phyloP scores from a whole-genome alignment of 1,140 invertebrate genomes.

The Pogonognathellus flavescens region DNA sequence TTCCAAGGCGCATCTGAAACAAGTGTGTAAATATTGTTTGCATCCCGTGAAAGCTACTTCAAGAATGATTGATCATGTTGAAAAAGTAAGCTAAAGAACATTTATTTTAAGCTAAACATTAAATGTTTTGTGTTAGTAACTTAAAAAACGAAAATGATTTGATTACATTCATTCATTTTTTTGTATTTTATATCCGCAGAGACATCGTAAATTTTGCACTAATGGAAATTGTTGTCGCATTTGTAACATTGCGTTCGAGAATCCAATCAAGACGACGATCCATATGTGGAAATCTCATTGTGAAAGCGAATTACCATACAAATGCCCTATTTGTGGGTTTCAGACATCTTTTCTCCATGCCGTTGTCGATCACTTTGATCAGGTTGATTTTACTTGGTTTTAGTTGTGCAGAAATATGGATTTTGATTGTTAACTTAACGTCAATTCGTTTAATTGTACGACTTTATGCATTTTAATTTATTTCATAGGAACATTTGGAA shows the following conservation, averaged over 20 bases:
- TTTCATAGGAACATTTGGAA: not conserved
- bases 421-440: not conserved
- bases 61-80: not conserved
- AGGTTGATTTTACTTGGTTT: not conserved
- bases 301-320: constrained; percentile 18
- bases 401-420: not conserved
- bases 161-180: not conserved
- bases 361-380: constrained; percentile 1
- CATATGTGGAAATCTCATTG: constrained; percentile 14
- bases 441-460: not conserved
- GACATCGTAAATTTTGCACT: not conserved
- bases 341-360: not conserved
- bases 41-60: not conserved
- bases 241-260: not conserved
- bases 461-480: not conserved
- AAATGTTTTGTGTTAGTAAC: not conserved
- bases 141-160: not conserved
- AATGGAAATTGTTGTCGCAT: not conserved
- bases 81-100: not conserved
- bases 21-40: constrained; percentile 17
- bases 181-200: not conserved
- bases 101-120: not conserved
- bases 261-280: not conserved
- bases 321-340: not conserved
- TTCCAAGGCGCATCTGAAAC: not conserved